Evolutionary conservation across 2,888 invertebrate species (phyloP).

Genomic region (Gerris lacustris): DNA sequence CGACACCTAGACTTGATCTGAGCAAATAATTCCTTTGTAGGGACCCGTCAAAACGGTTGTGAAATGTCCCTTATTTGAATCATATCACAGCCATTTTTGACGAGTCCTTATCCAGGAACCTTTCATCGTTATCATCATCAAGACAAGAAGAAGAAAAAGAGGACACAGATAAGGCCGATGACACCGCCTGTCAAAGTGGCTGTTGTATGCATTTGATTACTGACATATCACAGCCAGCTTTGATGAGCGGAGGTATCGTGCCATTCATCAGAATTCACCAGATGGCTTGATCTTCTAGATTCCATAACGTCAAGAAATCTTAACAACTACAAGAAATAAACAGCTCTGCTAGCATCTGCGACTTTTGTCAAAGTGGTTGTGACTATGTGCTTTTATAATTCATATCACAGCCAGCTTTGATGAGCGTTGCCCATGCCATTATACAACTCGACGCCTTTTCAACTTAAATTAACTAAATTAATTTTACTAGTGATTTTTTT

Average conservation of each 20-base stretch:
- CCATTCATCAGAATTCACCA: neutral
- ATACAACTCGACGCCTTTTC: neutral
- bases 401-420: conserved; percentile 99
- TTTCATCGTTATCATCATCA: neutral
- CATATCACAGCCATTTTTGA: conserved; percentile 95
- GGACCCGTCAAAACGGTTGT: conserved; percentile 66
- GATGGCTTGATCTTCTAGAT: neutral
- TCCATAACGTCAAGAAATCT: neutral
- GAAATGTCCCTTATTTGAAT: conserved; percentile 46
- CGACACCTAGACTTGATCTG: too few relatives aligned
- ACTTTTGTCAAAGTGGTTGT: conserved; percentile 80
- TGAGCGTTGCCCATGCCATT: conserved; percentile 50
- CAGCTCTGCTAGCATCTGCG: neutral
- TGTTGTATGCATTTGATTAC: conserved; percentile 43
- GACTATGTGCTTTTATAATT: conserved; percentile 50
- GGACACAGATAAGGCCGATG: neutral
- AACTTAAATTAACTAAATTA: too few relatives aligned
- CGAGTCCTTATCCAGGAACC: conserved; percentile 56
- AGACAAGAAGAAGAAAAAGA: neutral
- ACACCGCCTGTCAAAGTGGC: conserved; percentile 69
- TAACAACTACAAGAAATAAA: too few relatives aligned
- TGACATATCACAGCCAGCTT: conserved; percentile 97
- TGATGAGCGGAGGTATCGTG: conserved; percentile 59
- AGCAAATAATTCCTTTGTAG: neutral
- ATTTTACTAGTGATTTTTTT: too few relatives aligned